Percentiles rank a stretch among this genome's conserved stretches.
phyloP scores from a whole-genome alignment of 1,140 invertebrate genomes.

The Micrasema minimum region DNA sequence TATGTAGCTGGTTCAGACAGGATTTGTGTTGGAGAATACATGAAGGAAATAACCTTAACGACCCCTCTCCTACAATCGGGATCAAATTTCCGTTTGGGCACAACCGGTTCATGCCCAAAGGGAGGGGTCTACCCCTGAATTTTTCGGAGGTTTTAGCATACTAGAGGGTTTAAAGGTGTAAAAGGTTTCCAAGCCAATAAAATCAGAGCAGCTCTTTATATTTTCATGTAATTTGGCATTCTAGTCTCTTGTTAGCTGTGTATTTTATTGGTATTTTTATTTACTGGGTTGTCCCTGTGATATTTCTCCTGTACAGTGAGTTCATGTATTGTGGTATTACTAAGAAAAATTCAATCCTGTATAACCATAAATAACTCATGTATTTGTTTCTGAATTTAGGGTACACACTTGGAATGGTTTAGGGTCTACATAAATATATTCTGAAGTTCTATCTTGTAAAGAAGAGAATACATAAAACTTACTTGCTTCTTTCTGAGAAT shows the following conservation, averaged over 20 bases:
- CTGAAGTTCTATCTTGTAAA: no score
- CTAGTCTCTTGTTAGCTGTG: no score
- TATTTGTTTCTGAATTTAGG: no score
- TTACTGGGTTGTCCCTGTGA: background rate
- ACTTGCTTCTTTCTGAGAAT: no score
- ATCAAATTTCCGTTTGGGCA: slow-evolving; percentile 40
- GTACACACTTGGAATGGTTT: no score
- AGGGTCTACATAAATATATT: no score
- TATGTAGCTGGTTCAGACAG: slow-evolving; percentile 3
- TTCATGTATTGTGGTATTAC: no score
- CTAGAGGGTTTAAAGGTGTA: background rate
- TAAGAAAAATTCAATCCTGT: no score
- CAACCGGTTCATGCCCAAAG: slow-evolving; percentile 4
- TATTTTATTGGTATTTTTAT: background rate
- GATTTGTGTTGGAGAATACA: slow-evolving; percentile 18
- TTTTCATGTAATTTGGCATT: no score
- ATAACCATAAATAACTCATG: no score
- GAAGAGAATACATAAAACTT: no score
- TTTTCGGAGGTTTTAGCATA: background rate
- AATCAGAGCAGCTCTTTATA: background rate
- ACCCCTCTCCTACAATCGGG: slow-evolving; percentile 37
- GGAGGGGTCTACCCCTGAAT: background rate
- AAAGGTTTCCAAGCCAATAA: slow-evolving; percentile 3
- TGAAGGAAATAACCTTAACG: slow-evolving; percentile 37
- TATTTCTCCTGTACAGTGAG: no score